Evolutionary conservation across 2,888 invertebrate genomes (phyloP), one percentile per base, ranked within the genome.

Genomic region (Microplitis manilae): DNA sequence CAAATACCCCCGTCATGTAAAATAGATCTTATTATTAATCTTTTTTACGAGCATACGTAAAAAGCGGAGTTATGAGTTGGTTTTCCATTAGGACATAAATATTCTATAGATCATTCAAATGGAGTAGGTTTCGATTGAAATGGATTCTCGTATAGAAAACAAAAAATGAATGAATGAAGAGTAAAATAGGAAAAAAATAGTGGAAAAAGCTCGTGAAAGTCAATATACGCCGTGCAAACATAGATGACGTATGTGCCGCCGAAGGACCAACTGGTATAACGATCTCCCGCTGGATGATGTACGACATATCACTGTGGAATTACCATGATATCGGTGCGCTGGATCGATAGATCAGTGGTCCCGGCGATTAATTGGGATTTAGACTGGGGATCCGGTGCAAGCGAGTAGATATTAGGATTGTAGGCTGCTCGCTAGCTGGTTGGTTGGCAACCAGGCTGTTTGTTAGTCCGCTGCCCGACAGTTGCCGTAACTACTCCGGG

Each of bases 341-440:
- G 74, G 68, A 75, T 75, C 68, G 68, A 75, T 75, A 68, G 68
- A 75, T 75, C 74, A 75, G 68, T 39, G 74, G 61, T 75, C 68
- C 61, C 68, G 68, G 68, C 62, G 68, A 75, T 75, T 68, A 75
- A 68, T 75, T 75, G 74, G 68, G 68, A 75, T 75, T 75, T 75
- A 39, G 68, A 61, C n/a, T 30, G 17, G 50, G 65, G 73, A 73
- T 50, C 65, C n/a, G 59, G 73, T 65, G 73, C 59, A 30, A 73
- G 73, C 67, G 64, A 67, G 59, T 73, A 59, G 67, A 73, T 73
- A 73, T 15, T 65, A 73, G 67, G 59, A 73, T 73, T 20, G 50
- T 65, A 65, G 9, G 65, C 9, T 15, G 7, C n/a, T 4, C 17
- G 15, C 62, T 62, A n/a, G 62, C 15, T 8, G 50, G 50, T 50